Conservation (phyloP, 2,113 vertebrate species). For the Syngnathus typhle region DNA sequence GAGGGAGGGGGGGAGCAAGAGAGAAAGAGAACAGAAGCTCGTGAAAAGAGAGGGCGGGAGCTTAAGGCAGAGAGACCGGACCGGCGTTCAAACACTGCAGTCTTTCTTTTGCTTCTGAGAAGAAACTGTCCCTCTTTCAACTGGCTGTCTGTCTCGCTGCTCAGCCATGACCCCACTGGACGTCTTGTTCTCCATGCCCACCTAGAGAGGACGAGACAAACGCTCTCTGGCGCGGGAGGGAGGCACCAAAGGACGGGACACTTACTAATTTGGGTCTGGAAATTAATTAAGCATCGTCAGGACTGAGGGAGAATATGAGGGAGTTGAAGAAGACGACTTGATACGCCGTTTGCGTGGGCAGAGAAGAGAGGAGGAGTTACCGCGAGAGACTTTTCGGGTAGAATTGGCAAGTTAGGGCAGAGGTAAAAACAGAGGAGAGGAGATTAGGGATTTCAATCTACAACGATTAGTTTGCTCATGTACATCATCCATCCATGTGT, state of each 20-base stretch:
- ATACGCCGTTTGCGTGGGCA: slow-evolving; percentile 18
- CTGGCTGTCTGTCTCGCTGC: slow-evolving; percentile 25
- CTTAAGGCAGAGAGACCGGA: slow-evolving; percentile 59
- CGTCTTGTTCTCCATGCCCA: slow-evolving; percentile 41
- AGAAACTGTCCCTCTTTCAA: slow-evolving; percentile 46
- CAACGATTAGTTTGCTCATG: slow-evolving; percentile 30
- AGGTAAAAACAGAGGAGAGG: slow-evolving; percentile 11
- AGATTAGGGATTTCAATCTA: slow-evolving; percentile 22
- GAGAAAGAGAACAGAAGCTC: slow-evolving; percentile 13
- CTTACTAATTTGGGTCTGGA: slow-evolving; percentile 54
- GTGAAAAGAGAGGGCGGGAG: slow-evolving; percentile 36
- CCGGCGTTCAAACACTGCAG: slow-evolving; percentile 68
- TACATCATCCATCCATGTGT: slow-evolving; percentile 25
- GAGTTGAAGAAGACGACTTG: slow-evolving; percentile 32
- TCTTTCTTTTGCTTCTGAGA: slow-evolving; percentile 62
- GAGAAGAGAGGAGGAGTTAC: slow-evolving; percentile 14
- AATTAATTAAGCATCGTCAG: slow-evolving; percentile 49
- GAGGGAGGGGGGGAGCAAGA: slow-evolving; percentile 12
- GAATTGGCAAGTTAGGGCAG: slow-evolving; percentile 48
- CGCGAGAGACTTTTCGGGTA: slow-evolving; percentile 45
- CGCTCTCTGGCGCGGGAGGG: slow-evolving; percentile 25
- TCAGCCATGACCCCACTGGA: slow-evolving; percentile 50
- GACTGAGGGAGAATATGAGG: slow-evolving; percentile 30
- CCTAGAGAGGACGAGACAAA: slow-evolving; percentile 40
- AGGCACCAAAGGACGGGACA: slow-evolving; percentile 43